phyloP scores from a whole-genome alignment of 1,140 invertebrate species.

The Apis laboriosa region DNA sequence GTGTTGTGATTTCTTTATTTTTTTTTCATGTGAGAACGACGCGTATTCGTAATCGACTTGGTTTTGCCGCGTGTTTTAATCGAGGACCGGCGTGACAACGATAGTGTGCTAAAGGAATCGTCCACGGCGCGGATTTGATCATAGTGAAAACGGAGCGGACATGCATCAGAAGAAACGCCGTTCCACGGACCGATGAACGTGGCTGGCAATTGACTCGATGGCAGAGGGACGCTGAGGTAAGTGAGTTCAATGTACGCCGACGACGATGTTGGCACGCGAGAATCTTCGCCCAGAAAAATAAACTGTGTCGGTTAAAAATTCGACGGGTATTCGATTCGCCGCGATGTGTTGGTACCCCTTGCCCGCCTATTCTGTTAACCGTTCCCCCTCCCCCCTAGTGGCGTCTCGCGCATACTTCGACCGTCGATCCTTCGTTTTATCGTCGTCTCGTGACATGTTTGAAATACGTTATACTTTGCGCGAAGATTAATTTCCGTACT shows the following conservation, averaged over 20 bases:
- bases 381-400: neutral
- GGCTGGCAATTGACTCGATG: conserved; percentile 50
- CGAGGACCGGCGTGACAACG: neutral
- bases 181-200: conserved; percentile 55
- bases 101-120: neutral
- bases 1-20: conserved; percentile 26
- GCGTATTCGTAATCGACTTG: neutral
- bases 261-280: conserved; percentile 50
- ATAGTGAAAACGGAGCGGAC: neutral
- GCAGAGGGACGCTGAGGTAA: conserved; percentile 63
- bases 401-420: conserved; percentile 5
- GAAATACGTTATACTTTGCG: neutral
- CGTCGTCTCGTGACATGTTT: neutral
- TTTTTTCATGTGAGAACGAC: neutral
- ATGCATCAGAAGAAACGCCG: conserved; percentile 41
- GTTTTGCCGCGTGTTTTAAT: conserved; percentile 7
- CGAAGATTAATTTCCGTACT: conserved; percentile 24
- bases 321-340: neutral
- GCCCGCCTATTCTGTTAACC: neutral
- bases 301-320: neutral
- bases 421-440: conserved; percentile 13
- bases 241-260: conserved; percentile 60
- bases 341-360: neutral
- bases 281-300: conserved; percentile 39
- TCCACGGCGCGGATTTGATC: neutral